Base-by-base conservation (phyloP, 2,888 invertebrate genomes). In the Erebia aethiops region DNA sequence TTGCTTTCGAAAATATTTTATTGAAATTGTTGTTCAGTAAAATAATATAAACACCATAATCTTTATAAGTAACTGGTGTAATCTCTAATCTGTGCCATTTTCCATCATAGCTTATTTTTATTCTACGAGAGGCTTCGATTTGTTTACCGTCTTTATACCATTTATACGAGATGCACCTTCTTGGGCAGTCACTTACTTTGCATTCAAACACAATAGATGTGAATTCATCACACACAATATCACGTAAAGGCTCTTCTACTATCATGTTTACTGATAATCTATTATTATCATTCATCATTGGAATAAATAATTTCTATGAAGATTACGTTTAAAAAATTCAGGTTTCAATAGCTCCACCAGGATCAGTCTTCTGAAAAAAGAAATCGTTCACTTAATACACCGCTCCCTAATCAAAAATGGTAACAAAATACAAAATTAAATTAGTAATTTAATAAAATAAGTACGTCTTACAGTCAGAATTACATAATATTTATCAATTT, bases 101-200 rank as follows among this genome's bases (percentile, higher is more conserved):
- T 52, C 71, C 71, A 35, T 72, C 64, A 26, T 70, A 66, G 18
- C 70, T 71, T 16, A 76, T 77, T 74, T 76, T 77, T n/a, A 73
- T 72, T 76, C 74, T 74, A 54, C 72, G 65, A n/a, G 71, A 70
- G 14, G 65, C 14, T 67, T 66, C 72, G 64, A 78, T 57, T 60
- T 56, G 51, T 60, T 72, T 69, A 0, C 82, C 83, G 68, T 83
- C 75, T 75, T 80, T 81, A 66, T 76, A 77, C 83, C 83, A 83
- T 18, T 67, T 72, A 58, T 72, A 76, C 14, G 68, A 73, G 1
- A 57, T 66, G 43, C 71, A 73, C 70, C n/a, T 76, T 65, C 58
- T 67, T 61, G 60, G 75, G 21, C 61, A 67, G 9, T 64, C 74
- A 71, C 21, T 69, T 41, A 80, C 58, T 75, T 78, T 78, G 60